These are phyloP conservation scores for Pocota personata DNA, from an alignment of 2,888 invertebrate species.

Conservation along the genomic window DNA sequence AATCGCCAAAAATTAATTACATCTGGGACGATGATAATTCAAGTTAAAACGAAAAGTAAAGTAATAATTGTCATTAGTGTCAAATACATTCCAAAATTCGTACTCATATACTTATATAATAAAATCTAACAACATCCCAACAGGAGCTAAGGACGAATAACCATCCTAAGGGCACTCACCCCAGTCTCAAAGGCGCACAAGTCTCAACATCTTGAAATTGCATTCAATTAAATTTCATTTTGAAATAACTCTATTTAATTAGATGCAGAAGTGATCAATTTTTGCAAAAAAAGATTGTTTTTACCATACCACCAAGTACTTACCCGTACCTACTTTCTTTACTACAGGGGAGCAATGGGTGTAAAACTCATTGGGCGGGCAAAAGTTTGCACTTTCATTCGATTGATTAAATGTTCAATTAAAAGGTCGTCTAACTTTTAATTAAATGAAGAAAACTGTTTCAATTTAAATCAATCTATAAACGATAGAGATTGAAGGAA, in stretches of 20 bases:
- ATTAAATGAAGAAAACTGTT: slow-evolving; percentile 61
- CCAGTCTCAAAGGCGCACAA: neutral
- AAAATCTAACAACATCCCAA: neutral
- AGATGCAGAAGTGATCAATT: slow-evolving; percentile 16
- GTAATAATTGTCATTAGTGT: slow-evolving; percentile 17
- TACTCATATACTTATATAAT: too few relatives aligned
- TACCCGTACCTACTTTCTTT: neutral
- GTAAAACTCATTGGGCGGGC: neutral
- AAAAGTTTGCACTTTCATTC: slow-evolving; percentile 44
- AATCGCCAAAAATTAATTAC: slow-evolving; percentile 19
- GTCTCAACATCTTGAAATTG: neutral
- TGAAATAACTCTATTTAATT: slow-evolving; percentile 22
- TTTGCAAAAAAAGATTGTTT: neutral
- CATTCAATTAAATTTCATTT: slow-evolving; percentile 29
- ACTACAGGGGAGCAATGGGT: neutral
- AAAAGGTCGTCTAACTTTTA: slow-evolving; percentile 66
- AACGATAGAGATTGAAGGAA: neutral
- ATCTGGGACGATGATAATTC: neutral
- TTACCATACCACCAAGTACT: neutral
- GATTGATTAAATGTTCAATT: slow-evolving; percentile 66
- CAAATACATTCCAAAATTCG: neutral
- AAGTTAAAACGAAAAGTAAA: slow-evolving; percentile 12
- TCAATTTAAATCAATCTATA: slow-evolving; percentile 55
- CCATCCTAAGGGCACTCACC: neutral
- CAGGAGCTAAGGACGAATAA: too few relatives aligned